Conservation (phyloP, 1,140 invertebrate genomes). For the Leptopilina clavipes region DNA sequence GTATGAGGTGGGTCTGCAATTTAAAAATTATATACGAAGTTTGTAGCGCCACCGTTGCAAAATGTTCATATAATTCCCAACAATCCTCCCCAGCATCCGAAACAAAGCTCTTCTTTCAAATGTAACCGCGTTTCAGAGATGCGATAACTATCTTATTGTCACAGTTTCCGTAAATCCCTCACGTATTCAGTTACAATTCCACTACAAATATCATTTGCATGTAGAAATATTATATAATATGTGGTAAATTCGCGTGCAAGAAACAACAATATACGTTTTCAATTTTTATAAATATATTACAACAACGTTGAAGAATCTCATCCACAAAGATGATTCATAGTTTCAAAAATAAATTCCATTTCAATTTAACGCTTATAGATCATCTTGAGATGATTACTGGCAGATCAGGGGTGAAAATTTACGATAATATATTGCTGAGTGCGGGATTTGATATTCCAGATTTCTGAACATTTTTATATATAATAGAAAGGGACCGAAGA, state of each 20-base stretch:
- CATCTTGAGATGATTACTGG: neutral
- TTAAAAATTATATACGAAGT: neutral
- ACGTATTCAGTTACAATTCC: neutral
- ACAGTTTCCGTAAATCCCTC: neutral
- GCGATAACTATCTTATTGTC: neutral
- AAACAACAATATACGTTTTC: too few relatives aligned
- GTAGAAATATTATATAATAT: conserved; percentile 1
- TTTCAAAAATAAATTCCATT: neutral
- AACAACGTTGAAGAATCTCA: too few relatives aligned
- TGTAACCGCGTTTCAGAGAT: neutral
- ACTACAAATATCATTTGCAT: neutral
- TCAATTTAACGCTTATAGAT: neutral
- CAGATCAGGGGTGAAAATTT: neutral
- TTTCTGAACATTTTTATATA: neutral
- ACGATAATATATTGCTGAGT: neutral
- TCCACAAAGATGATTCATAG: neutral
- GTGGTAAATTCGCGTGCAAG: too few relatives aligned
- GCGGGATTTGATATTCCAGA: neutral
- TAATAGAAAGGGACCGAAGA: neutral
- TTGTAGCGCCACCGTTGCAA: neutral
- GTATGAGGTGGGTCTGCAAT: neutral
- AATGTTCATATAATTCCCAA: conserved; percentile 10
- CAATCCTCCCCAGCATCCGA: conserved; percentile 19
- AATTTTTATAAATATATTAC: too few relatives aligned
- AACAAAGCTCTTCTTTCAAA: conserved; percentile 31